Conservation (phyloP, 2,888 invertebrate species). For the Pristionchus exspectatus region DNA sequence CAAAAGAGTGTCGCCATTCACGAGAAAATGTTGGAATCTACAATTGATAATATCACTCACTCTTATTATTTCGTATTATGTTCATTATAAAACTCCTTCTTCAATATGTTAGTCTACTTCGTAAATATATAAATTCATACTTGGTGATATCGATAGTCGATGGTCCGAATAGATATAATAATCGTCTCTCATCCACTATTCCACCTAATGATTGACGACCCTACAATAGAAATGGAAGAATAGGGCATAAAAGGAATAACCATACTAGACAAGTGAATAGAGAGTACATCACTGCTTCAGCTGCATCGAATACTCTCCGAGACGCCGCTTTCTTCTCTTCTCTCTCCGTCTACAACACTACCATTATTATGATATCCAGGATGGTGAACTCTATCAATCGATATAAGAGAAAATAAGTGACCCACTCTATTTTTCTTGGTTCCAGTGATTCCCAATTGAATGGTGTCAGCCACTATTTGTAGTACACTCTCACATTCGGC, state of each 20-base stretch:
- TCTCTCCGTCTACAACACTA: background rate
- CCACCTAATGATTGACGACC: conserved; percentile 57
- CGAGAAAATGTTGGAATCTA: conserved; percentile 72
- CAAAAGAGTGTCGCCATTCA: conserved; percentile 73
- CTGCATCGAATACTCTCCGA: conserved; percentile 96
- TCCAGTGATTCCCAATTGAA: conserved; percentile 97
- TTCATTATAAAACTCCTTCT: background rate
- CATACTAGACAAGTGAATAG: conserved; percentile 71
- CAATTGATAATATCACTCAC: background rate
- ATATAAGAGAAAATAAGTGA: background rate
- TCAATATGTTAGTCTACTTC: background rate
- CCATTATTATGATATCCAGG: background rate
- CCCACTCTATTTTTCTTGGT: conserved; percentile 85
- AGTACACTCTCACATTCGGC: conserved; percentile 93
- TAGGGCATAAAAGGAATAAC: too few species aligned
- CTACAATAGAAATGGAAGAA: background rate
- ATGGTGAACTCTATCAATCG: too few species aligned
- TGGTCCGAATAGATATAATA: conserved; percentile 71
- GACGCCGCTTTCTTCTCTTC: conserved; percentile 89
- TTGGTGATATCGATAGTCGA: conserved; percentile 66
- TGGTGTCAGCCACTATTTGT: conserved; percentile 94
- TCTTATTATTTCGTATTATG: too few species aligned
- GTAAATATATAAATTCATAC: conserved; percentile 29
- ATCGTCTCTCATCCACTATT: conserved; percentile 68
- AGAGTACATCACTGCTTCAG: conserved; percentile 90